Evolutionary conservation across 2,113 vertebrate species (phyloP).

Genomic region (Meleagris gallopavo): DNA sequence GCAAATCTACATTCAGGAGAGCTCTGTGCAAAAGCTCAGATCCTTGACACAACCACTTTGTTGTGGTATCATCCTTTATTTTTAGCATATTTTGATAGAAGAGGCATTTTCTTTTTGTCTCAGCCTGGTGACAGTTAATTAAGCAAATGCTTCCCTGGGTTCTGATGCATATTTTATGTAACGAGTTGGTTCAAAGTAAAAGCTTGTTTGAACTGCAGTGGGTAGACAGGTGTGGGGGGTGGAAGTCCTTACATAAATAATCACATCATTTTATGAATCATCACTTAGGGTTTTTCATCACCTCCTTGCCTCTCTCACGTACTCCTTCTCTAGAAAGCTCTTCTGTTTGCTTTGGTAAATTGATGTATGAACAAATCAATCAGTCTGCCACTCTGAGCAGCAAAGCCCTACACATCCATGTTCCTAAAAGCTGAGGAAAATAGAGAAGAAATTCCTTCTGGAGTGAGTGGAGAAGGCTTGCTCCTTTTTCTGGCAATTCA

Average conservation of each 20-base stretch:
- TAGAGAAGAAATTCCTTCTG: not conserved
- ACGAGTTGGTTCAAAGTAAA: conserved; percentile 57
- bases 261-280: conserved; percentile 16
- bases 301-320: not conserved
- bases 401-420: not conserved
- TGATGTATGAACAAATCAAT: conserved; percentile 57
- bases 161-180: conserved; percentile 46
- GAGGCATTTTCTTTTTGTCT: conserved; percentile 13
- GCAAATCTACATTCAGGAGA: not conserved
- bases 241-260: conserved; percentile 48
- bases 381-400: conserved; percentile 2
- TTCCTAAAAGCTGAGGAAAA: not conserved
- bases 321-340: not conserved
- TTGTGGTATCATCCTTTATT: conserved; percentile 7
- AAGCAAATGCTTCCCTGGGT: conserved; percentile 22
- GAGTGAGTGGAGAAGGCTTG: not conserved
- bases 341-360: conserved; percentile 45
- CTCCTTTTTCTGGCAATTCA: not conserved
- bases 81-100: conserved; percentile 37
- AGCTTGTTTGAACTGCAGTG: conserved; percentile 5
- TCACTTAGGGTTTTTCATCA: not conserved
- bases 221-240: not conserved
- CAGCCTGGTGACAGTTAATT: conserved; percentile 47
- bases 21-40: not conserved
- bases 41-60: not conserved